Conservation (phyloP, 2,797 vertebrate genomes). For the Borostomias antarcticus region DNA sequence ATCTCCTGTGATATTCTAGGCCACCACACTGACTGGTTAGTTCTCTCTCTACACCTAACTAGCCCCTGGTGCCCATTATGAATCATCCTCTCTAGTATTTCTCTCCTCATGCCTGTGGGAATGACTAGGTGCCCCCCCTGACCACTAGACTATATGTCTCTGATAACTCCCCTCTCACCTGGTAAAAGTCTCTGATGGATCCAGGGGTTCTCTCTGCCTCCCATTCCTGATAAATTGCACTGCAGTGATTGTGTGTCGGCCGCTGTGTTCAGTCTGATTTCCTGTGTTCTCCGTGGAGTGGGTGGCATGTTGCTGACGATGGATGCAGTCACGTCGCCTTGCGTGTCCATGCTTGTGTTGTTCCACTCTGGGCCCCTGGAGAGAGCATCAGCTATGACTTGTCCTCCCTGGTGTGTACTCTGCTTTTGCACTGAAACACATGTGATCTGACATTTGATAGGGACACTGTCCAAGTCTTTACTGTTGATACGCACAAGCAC, state of each 20-base stretch:
- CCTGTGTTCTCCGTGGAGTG: slow-evolving; percentile 10
- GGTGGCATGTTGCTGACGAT: slow-evolving; percentile 16
- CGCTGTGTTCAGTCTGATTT: slow-evolving; percentile 11
- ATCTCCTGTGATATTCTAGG: too few relatives aligned
- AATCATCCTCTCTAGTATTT: slow-evolving; percentile 26
- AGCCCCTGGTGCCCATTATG: slow-evolving; percentile 24
- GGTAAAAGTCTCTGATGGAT: slow-evolving; percentile 13
- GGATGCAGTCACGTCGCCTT: slow-evolving; percentile 13
- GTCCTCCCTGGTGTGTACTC: slow-evolving; percentile 24
- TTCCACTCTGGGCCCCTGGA: slow-evolving; percentile 13
- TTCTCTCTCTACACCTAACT: slow-evolving; percentile 16
- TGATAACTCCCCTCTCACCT: too few relatives aligned
- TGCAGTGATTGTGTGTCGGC: not conserved
- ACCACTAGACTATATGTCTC: too few relatives aligned
- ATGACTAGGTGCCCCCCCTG: slow-evolving; percentile 2
- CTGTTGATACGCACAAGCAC: not conserved
- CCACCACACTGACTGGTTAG: too few relatives aligned
- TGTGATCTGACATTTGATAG: slow-evolving; percentile 19
- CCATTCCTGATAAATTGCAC: slow-evolving; percentile 17
- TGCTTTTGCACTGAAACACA: slow-evolving; percentile 12
- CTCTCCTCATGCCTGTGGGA: slow-evolving; percentile 1
- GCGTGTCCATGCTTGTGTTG: not conserved
- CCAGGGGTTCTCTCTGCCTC: slow-evolving; percentile 9
- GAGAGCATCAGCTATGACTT: slow-evolving; percentile 1
- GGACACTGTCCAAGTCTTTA: slow-evolving; percentile 17